Evolutionary conservation across 23 tunicate species (phyloP), one percentile per base, ranked within the genome.

Genomic region (Ciona savignyi): DNA sequence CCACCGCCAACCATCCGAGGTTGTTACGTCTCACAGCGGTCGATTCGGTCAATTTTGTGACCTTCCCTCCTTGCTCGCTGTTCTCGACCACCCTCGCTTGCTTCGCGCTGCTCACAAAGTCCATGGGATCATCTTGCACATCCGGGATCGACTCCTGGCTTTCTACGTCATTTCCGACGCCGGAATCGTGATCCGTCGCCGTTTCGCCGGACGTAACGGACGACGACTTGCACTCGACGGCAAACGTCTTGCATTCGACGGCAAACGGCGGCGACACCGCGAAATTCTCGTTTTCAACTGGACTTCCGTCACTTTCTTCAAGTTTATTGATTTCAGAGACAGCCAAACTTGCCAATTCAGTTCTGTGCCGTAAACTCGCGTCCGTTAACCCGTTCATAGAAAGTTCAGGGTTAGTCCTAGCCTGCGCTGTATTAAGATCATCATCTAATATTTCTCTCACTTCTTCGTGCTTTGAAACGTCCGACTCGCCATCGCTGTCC

Each of bases 91-190:
- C 34, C 49, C 68, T 68, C 48, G 60, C 51, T 15, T 6, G 9
- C 56, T 42, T 9, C 4, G 49, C 62, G 1, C 28, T 51, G 1
- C 23, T 51, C 9, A 33, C 82, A 27, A 30, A 35, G 30, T 51
- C 33, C 15, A 42, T 9, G 23, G 33, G 32, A 1, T 76, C 78
- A 35, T 83, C 85, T 2, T 49, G 76, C 11, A 66, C 70, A 60
- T 88, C 95, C 15, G 89, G 83, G 27, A 89, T 74, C 0, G 96
- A 89, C 35, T 83, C 96, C 67, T 89, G 96, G 56, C 96, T 89
- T 30, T 89, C 96, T 19, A 89, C 96, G 62, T 89, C 96, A 51
- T 89, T 89, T 28, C 96, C 96, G 0, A 89, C 89, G 1, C 96
- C 96, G 27, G 96, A 89, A 63, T 89, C 96, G 67, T 67, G 89